Evolutionary conservation across 2,888 invertebrate species (phyloP), one percentile per base, ranked within the genome.

Genomic region (Phania funesta): DNA sequence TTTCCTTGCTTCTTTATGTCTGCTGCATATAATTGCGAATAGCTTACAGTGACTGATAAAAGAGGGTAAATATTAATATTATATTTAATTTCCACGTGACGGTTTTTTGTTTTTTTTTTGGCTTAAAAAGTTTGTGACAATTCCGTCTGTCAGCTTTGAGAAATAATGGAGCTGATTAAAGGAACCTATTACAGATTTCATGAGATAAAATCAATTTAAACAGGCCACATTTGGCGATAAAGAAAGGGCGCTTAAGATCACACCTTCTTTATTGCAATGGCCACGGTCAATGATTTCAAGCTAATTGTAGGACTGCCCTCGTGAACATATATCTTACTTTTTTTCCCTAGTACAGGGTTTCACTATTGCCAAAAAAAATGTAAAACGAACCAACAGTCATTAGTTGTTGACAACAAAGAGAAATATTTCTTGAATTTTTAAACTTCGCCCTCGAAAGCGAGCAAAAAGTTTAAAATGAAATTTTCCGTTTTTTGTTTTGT

Each of bases 41-140:
- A 22, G 24, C 50, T 8, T 24, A 64, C 74, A 56, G 74, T 77
- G 68, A 22, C 52, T 41, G 24, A 46, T 26, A 54, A 54, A 77
- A 54, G 41, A 24, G 32, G 4, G 16, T 29, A 7, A 7, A 29
- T 29, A 6, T 29, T 29, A 29, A 29, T 6, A 29, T n/a, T n/a
- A n/a, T n/a, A n/a, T n/a, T n/a, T n/a, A n/a, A n/a, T n/a, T n/a
- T n/a, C n/a, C n/a, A n/a, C n/a, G n/a, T n/a, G n/a, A n/a, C n/a
- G n/a, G n/a, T n/a, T n/a, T n/a, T n/a, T n/a, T n/a, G n/a, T n/a
- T n/a, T n/a, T n/a, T n/a, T n/a, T n/a, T n/a, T n/a, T n/a, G n/a
- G n/a, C n/a, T n/a, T n/a, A n/a, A n/a, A n/a, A n/a, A n/a, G n/a
- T n/a, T n/a, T n/a, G n/a, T n/a, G n/a, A n/a, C n/a, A n/a, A 26